phyloP scores from a whole-genome alignment of 2,113 vertebrate species.

The Xyliphius kryptos region DNA sequence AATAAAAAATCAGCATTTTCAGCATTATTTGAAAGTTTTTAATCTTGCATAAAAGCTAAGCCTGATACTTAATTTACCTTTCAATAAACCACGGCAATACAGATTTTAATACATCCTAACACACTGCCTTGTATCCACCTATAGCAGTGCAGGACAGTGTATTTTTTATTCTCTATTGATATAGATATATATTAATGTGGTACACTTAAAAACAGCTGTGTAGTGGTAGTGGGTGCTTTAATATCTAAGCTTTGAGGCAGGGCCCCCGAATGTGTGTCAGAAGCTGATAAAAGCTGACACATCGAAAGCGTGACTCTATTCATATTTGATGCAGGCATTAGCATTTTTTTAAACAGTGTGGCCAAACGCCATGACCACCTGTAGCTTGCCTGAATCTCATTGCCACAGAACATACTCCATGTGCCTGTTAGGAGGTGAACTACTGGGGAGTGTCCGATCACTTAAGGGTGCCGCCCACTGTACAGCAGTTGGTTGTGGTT shows the following conservation, averaged over 20 bases:
- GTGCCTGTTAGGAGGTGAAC: constrained; percentile 39
- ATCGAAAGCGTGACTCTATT: constrained; percentile 14
- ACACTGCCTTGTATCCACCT: too few relatives aligned
- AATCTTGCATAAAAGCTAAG: too few relatives aligned
- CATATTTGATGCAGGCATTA: constrained; percentile 45
- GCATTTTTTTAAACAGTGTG: constrained; percentile 54
- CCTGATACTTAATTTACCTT: too few relatives aligned
- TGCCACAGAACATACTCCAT: constrained; percentile 13
- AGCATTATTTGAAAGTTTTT: too few relatives aligned
- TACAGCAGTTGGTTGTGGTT: constrained; percentile 53
- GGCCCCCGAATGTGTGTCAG: constrained; percentile 55
- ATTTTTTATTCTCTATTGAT: too few relatives aligned
- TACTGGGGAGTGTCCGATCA: constrained; percentile 47
- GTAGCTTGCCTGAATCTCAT: constrained; percentile 41
- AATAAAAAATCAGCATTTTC: too few relatives aligned
- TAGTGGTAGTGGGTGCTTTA: too few relatives aligned
- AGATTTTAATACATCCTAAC: too few relatives aligned
- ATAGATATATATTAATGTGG: too few relatives aligned
- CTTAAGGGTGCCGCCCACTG: constrained; percentile 49
- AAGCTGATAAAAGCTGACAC: constrained; percentile 58
- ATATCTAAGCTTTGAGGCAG: constrained; percentile 32
- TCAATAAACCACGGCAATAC: too few relatives aligned
- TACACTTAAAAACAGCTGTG: too few relatives aligned
- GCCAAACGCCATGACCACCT: constrained; percentile 55
- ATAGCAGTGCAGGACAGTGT: too few relatives aligned